Percentiles rank a stretch among this genome's conserved stretches.
These are phyloP conservation scores for Cydia splendana DNA, from an alignment of 1,140 invertebrate genomes.

Conservation along the genomic window DNA sequence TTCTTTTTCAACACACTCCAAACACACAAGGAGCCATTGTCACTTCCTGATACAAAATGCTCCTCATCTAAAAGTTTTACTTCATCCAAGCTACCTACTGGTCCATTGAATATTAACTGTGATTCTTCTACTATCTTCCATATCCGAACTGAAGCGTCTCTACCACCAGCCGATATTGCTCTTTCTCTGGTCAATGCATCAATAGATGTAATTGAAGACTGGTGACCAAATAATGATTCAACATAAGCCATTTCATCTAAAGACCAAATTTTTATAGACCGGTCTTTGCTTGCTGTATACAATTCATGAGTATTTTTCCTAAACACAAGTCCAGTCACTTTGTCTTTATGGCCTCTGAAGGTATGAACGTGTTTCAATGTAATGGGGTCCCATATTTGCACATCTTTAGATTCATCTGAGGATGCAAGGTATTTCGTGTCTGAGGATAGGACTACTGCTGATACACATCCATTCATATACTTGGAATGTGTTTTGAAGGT, in stretches of 20 bases:
- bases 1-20: conserved; percentile 97
- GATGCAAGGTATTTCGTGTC: conserved; percentile 93
- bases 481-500: conserved; percentile 80
- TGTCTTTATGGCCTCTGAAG: conserved; percentile 89
- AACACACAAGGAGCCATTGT: conserved; percentile 92
- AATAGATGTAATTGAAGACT: conserved; percentile 92
- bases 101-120: conserved; percentile 95
- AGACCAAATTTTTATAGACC: conserved; percentile 95
- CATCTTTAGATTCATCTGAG: conserved; percentile 87
- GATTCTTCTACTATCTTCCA: conserved; percentile 99
- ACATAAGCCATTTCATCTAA: conserved; percentile 97
- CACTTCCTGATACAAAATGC: conserved; percentile 93
- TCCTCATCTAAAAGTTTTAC: conserved; percentile 95
- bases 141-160: conserved; percentile 91
- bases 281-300: conserved; percentile 92
- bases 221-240: conserved; percentile 97
- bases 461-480: conserved; percentile 81
- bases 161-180: conserved; percentile 93
- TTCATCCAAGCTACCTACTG: conserved; percentile 89
- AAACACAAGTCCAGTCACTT: conserved; percentile 91
- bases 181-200: conserved; percentile 92
- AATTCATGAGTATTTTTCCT: conserved; percentile 93
- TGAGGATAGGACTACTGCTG: conserved; percentile 88
- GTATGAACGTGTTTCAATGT: conserved; percentile 89
- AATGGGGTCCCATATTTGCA: conserved; percentile 92